Evolutionary conservation across 30 jellyfish, hydroid and myxozoan species (phyloP), one percentile per base, ranked within the genome.

Genomic region (Aurelia sp.): DNA sequence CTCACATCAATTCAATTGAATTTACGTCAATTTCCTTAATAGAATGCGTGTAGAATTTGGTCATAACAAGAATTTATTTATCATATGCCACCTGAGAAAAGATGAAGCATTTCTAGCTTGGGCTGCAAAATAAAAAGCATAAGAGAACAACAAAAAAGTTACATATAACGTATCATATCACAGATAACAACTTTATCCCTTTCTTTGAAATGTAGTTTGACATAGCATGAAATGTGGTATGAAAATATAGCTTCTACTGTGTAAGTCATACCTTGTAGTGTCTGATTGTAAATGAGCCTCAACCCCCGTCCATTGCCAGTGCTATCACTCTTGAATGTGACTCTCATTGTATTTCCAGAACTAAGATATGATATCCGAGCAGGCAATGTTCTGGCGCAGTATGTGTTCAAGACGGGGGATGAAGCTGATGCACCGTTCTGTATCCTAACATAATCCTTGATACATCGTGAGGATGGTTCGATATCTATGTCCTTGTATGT

Each of bases 251-350:
- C 17, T 15, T 40, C 13, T 47, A 51, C n/a, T 16, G n/a, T 9
- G 50, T 30, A 11, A 22, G 57, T 11, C 63, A 17, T 61, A 88
- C 97, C 97, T 53, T 30, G 73, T 6, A 81, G 47, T 59, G 87
- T 69, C 31, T 72, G 81, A 55, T 72, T 81, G 90, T 50, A 79
- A 13, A 17, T 63, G 22, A 80, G 73, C 51, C 68, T 88, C 47
- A 83, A 76, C 3, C 97, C 94, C 4, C 84, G 72, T 12, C 92
- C 91, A 48, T 21, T 74, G 12, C 91, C 94, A 22, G 87, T 16
- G 22, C 66, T 63, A 82, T 78, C 94, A 18, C 91, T 81, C 44
- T 81, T 67, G 59, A 90, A 76, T 2, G 18, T 68, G 51, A 90
- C 79, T 18, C 90, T 10, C 80, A 90, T 68, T 18, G 38, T 20